Evolutionary conservation across 2,113 vertebrate genomes (phyloP), one percentile per base, ranked within the genome.

Genomic region (Nanorana parkeri): DNA sequence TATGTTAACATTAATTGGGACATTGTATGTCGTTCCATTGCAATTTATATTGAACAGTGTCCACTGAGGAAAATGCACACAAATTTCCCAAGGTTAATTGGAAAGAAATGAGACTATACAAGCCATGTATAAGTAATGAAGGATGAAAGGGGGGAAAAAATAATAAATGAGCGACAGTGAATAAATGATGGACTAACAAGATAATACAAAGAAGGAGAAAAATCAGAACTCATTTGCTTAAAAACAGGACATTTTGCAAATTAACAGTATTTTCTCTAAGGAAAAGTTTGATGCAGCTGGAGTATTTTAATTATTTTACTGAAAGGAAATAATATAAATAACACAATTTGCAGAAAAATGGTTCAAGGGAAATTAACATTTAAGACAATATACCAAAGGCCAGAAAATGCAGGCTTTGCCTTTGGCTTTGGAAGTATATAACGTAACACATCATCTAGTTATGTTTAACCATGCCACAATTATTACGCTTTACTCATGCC

Each of bases 71-170:
- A 77, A 77, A 77, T 64, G 74, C 60, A 64, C 58, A 76, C 56
- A 76, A 19, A 68, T 67, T 68, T 79, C 64, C 52, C 77, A 79
- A 79, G 65, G 77, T 79, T 79, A 79, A 79, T 79, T 79, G 52
- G 64, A 68, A 68, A 66, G 65, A 79, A 79, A 79, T 79, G 64
- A 79, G 77, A 68, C 64, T 67, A 36, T 58, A 79, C 77, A 68
- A 68, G 51, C 28, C 65, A 79, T 68, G 65, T 79, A 68, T 68
- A 36, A 79, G 77, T 79, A 65, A 67, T 68, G 77, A 36, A 56
- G 64, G 77, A 79, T 79, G 77, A 68, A 68, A 68, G 77, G 6
- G 8, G n/a, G 3, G 41, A 56, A 68, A 77, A 67, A 24, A 60
- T 74, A 21, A 47, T 19, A 76, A 47, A 76, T 64, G 73, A 61